Percentiles rank a stretch among this genome's conserved stretches.
Evolutionary conservation across 2,797 vertebrate genomes (phyloP).

Genomic region (Zenarchopterus dispar): DNA sequence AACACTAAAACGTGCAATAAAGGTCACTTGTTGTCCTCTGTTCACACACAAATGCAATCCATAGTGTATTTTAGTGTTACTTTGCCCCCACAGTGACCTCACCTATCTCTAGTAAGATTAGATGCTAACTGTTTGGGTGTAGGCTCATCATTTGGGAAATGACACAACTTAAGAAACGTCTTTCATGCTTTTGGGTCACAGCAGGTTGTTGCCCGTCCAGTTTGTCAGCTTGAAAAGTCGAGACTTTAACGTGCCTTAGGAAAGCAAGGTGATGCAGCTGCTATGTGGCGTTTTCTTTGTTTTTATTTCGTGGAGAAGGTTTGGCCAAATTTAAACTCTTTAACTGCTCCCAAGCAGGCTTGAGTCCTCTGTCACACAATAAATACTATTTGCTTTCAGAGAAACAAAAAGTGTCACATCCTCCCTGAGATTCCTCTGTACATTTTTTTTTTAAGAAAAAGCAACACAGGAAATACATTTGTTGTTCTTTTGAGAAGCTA

Average conservation of each 20-base stretch:
- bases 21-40: constrained; percentile 19
- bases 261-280: constrained; percentile 66
- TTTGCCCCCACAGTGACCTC: constrained; percentile 25
- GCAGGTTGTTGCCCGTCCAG: constrained; percentile 45
- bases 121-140: constrained; percentile 45
- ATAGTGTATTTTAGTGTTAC: constrained; percentile 8
- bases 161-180: constrained; percentile 45
- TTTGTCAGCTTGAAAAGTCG: constrained; percentile 57
- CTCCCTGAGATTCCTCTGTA: constrained; percentile 20
- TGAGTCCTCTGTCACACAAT: constrained; percentile 34
- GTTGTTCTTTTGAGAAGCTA: background rate
- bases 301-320: constrained; percentile 24
- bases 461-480: constrained; percentile 19
- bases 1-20: constrained; percentile 40
- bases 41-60: background rate
- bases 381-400: constrained; percentile 45
- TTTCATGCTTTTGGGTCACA: constrained; percentile 38
- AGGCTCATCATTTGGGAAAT: constrained; percentile 59
- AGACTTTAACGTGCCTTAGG: constrained; percentile 93
- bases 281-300: constrained; percentile 36
- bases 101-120: constrained; percentile 60
- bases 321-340: constrained; percentile 55
- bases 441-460: constrained; percentile 60
- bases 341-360: constrained; percentile 36
- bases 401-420: constrained; percentile 11